phyloP scores from a whole-genome alignment of 2,113 vertebrate species.

The Chroicocephalus ridibundus region DNA sequence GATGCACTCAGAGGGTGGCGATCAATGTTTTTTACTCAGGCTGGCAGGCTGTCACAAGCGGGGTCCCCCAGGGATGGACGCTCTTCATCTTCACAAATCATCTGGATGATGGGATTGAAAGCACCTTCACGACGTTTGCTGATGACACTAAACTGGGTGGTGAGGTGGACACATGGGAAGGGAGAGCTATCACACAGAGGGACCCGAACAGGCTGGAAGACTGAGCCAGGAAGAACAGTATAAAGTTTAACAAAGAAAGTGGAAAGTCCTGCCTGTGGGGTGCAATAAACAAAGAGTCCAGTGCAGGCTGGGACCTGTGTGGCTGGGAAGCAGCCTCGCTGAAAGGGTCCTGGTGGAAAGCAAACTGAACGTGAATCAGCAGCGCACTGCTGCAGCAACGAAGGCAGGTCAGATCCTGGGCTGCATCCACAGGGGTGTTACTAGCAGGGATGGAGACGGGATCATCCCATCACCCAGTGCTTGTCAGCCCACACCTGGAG shows the following conservation, averaged over 20 bases:
- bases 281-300: neutral
- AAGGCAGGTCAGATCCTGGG: neutral
- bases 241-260: neutral
- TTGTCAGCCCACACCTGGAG: too few species aligned
- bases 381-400: neutral
- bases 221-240: neutral
- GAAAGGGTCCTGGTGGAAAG: neutral
- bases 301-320: neutral
- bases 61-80: fast-evolving
- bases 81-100: neutral
- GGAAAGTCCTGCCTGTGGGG: neutral
- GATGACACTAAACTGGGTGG: neutral
- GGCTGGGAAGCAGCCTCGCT: neutral
- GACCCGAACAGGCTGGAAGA: neutral
- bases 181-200: neutral
- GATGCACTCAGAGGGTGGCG: neutral
- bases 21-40: neutral
- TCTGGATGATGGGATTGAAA: neutral
- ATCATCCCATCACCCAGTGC: neutral
- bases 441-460: neutral
- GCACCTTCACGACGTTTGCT: neutral
- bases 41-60: neutral
- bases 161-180: neutral
- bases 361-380: neutral
- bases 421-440: neutral